phyloP scores from a whole-genome alignment of 2,797 vertebrate species.

The Toxotes lorentzi region DNA sequence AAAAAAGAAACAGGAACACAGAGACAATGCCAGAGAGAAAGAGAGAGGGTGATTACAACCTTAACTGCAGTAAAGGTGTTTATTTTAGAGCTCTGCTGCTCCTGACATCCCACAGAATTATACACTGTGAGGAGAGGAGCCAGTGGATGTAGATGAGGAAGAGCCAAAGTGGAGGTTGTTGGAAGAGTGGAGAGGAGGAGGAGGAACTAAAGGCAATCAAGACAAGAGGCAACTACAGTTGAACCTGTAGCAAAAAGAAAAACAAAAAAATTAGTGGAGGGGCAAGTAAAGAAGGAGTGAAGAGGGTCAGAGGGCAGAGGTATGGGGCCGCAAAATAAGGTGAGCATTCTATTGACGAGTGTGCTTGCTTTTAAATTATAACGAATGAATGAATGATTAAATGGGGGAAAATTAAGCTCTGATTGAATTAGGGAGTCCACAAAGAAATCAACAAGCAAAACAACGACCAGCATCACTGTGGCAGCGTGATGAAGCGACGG shows the following conservation, averaged over 20 bases:
- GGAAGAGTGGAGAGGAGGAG: conserved; percentile 15
- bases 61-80: conserved; percentile 44
- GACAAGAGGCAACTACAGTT: conserved; percentile 23
- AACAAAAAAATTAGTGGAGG: conserved; percentile 6
- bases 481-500: not conserved
- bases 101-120: conserved; percentile 51
- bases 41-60: conserved; percentile 52
- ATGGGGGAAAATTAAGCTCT: not conserved
- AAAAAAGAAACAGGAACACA: not conserved
- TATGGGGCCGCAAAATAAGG: conserved; percentile 12
- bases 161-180: conserved; percentile 20
- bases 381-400: conserved; percentile 7
- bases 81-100: conserved; percentile 55
- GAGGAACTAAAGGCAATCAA: conserved; percentile 27
- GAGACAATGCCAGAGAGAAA: conserved; percentile 1
- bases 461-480: not conserved
- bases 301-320: conserved; percentile 27
- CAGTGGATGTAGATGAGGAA: conserved; percentile 40
- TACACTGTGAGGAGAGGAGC: conserved; percentile 26
- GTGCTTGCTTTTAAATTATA: not conserved
- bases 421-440: conserved; percentile 15
- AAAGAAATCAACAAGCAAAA: conserved; percentile 18
- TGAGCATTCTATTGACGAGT: not conserved
- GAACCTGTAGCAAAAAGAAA: conserved; percentile 2
- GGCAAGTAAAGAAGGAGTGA: not conserved